Base-by-base conservation (phyloP, 2,113 vertebrate genomes). In the Rhinolophus ferrumequinum region DNA sequence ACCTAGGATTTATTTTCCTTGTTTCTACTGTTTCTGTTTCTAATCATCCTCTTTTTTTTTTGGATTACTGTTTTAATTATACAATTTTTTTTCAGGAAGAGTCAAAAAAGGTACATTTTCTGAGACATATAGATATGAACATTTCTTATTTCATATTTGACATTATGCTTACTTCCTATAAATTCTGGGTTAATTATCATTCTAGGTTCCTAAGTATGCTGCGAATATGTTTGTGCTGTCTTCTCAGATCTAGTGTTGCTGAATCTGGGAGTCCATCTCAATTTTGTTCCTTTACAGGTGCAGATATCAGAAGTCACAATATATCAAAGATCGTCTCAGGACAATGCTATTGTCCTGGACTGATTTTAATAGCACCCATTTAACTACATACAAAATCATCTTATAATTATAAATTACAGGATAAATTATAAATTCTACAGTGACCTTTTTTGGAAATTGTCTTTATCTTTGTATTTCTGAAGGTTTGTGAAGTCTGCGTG, bases 301-400 rank as follows among this genome's bases (percentile, higher is more conserved):
- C 0, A 83, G 12, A 21, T 82, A 33, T 47, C 14, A 60, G 30
- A 73, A 30, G 21, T 72, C n/a, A n/a, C 18, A 26, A 9, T 44
- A 12, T 72, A 15, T n/a, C 9, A 33, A 33, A 2, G 2, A 28
- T 0, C 60, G 10, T 28, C 7, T 30, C 11, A 3, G 35, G 4
- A 28, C 30, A 6, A 10, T 3, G 4, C 18, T 24, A 44, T 2
- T 6, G 11, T 33, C 6, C 6, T 72, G 21, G 4, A 11, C 2
- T 18, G 21, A 62, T 56, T 77, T 67, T 47, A n/a, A 14, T 69
- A 26, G 8, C 0, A 62, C 3, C 14, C 2, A 0, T 58, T 82
- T 38, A 69, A 21, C 13, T 62, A 54, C 26, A 62, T 62, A 60
- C 33, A 69, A 84, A 87, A 62, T 41, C 14, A n/a, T 56, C 2